Conservation (phyloP, 2,797 vertebrate species). For the Cyprinodon diabolis region DNA sequence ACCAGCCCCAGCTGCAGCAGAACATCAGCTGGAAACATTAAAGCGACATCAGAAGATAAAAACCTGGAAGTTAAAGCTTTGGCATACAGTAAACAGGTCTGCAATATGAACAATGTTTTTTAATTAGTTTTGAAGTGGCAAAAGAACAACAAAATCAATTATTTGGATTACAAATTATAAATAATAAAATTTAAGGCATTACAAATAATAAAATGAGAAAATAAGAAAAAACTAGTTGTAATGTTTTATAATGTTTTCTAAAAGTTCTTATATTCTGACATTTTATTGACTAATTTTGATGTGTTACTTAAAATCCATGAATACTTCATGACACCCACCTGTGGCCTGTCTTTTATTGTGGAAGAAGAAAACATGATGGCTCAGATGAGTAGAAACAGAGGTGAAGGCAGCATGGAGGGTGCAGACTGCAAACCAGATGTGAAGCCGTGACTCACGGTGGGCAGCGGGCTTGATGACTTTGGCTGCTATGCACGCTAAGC, state of each 20-base stretch:
- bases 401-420: conserved; percentile 44
- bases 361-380: conserved; percentile 19
- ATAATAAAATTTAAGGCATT: no score
- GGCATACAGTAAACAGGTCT: no score
- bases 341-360: background rate
- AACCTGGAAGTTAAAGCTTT: no score
- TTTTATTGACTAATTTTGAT: conserved; percentile 1
- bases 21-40: background rate
- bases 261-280: background rate
- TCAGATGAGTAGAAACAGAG: conserved; percentile 39
- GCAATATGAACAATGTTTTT: no score
- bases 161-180: no score
- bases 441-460: conserved; percentile 71
- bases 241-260: background rate
- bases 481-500: conserved; percentile 62
- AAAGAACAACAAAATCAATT: background rate
- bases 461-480: conserved; percentile 67
- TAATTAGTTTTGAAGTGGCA: no score
- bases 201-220: background rate
- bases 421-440: conserved; percentile 76
- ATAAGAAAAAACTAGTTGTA: no score
- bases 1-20: no score
- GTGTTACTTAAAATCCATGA: background rate
- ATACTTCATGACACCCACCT: background rate
- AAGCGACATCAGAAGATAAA: background rate